These are phyloP conservation scores for Eucriotettix oculatus DNA, from an alignment of 2,888 invertebrate genomes.

Conservation along the genomic window DNA sequence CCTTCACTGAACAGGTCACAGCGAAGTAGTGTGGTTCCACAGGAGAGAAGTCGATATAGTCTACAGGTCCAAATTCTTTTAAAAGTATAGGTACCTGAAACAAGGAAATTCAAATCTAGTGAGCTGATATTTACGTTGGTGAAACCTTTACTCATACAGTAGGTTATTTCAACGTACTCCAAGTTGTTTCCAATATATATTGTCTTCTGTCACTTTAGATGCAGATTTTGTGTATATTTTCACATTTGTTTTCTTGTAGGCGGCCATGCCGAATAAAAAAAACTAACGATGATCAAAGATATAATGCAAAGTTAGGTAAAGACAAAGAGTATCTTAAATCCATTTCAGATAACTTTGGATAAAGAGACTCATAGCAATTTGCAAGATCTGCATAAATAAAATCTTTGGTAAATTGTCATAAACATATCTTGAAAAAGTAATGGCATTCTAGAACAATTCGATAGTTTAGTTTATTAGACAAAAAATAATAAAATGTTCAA, in stretches of 20 bases:
- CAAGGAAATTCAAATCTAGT: slow-evolving; percentile 8
- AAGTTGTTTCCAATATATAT: slow-evolving; percentile 75
- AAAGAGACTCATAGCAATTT: no score
- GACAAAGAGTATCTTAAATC: no score
- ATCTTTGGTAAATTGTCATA: no score
- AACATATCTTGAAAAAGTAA: no score
- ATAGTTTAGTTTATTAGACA: no score
- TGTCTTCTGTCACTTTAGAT: slow-evolving; percentile 55
- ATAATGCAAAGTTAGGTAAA: neutral
- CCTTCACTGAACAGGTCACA: slow-evolving; percentile 79
- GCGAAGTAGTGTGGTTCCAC: slow-evolving; percentile 81
- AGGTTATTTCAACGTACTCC: slow-evolving; percentile 39
- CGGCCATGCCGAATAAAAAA: slow-evolving; percentile 29
- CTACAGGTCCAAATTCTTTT: slow-evolving; percentile 85
- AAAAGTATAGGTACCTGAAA: slow-evolving; percentile 64
- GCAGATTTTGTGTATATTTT: slow-evolving; percentile 48
- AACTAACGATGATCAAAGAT: neutral
- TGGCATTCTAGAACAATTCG: no score
- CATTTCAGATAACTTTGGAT: no score
- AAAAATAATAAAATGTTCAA: no score
- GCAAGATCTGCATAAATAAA: no score
- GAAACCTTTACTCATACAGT: neutral
- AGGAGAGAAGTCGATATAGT: slow-evolving; percentile 80
- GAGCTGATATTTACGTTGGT: neutral
- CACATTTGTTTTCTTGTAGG: slow-evolving; percentile 55